Evolutionary conservation across 1,140 invertebrate species (phyloP), one percentile per base, ranked within the genome.

Genomic region (Vanessa tameamea): DNA sequence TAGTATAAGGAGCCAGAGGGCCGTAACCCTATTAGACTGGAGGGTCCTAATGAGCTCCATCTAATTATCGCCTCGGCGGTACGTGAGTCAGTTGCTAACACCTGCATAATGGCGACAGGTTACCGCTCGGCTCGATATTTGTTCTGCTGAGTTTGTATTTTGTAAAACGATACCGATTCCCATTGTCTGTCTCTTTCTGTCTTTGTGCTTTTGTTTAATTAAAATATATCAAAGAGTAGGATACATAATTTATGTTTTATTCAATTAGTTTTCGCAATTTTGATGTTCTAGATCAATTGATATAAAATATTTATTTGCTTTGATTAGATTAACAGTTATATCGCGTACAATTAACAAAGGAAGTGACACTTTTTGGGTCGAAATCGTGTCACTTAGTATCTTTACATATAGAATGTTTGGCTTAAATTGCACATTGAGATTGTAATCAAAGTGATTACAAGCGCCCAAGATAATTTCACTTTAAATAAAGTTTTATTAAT

Each of bases 71-170:
- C 65, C 77, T 57, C 50, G 64, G 70, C 67, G 47, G 64, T 51
- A 84, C 82, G 82, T 84, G 82, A 76, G 73, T 63, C 73, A 72
- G 64, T 73, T 82, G 78, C 81, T 78, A 84, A 82, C 82, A 84
- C 82, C 82, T 84, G 82, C 71, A 82, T 84, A 78, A 82, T 79
- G 76, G 64, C 73, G 76, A 67, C 73, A 75, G 73, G 59, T 65
- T 61, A 63, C 48, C 37, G 37, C 37, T 26, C 63, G 65, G 69
- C 57, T 61, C 67, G 16, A 31, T 69, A 16, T 23, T 37, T 14
- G 53, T 64, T 31, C 31, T 47, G 16, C 20, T 20, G 66, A 50
- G n/a, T 55, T 51, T 43, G 43, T n/a, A 37, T 61, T 37, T 61
- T 61, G 37, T 61, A 15, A 61, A 61, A 8, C 57, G 57, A 37